Evolutionary conservation across 2,888 invertebrate genomes (phyloP), one percentile per base, ranked within the genome.

Genomic region (Apamea sordens): DNA sequence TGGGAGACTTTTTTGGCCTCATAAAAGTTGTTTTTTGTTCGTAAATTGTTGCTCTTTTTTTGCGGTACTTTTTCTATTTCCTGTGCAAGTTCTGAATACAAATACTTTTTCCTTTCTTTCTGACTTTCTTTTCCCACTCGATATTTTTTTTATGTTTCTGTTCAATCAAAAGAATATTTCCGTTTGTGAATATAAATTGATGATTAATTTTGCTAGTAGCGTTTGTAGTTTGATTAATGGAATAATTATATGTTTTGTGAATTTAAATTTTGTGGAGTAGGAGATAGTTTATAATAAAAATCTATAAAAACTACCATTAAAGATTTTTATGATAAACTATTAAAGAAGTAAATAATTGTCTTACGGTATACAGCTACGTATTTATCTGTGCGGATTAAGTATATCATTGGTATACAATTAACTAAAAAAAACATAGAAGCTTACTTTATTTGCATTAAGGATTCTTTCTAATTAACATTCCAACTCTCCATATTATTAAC

Each of bases 181-280:
- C 77, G 59, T 56, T 72, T 53, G 47, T 15, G 41, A 77, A 63
- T 77, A 72, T 70, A 75, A 69, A 79, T 80, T 59, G 36, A 77
- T 83, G 61, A 76, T 78, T 86, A 63, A 74, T 80, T 77, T 69
- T 69, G 44, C 28, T 80, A 56, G 70, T 77, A 86, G 80, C 79
- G 69, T 56, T 70, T 67, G 32, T 70, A 50, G 41, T 53, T 74
- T 88, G 80, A 88, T 88, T 83, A 75, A 88, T 86, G 24, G 15
- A 76, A 86, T 83, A 77, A 88, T 86, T 24, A 77, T 77, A 64
- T 61, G 65, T 76, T 75, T 73, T 75, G n/a, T n/a, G n/a, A 63
- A 41, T 61, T 64, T 73, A 56, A 28, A 77, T 83, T 83, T 73
- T 32, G 44, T 59, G 5, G 24, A 50, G 68, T 71, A 56, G 67